Conservation (phyloP, 2,888 invertebrate genomes). For the Eilema caniola region DNA sequence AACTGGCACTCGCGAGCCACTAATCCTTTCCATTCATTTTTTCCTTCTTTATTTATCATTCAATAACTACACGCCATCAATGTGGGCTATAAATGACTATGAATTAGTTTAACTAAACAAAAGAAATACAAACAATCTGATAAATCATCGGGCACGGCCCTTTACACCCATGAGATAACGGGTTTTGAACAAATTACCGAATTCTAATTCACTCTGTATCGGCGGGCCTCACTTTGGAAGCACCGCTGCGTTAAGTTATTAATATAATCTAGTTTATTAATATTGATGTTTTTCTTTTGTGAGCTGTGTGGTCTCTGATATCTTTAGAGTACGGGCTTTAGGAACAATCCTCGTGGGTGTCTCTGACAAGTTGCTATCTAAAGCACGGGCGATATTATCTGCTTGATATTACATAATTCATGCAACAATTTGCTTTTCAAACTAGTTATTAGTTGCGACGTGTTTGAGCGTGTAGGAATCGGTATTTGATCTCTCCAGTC, state of each 20-base stretch:
- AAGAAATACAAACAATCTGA: conserved; percentile 4
- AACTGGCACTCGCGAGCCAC: too few relatives aligned
- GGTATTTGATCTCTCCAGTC: not conserved
- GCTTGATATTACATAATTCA: conserved; percentile 19
- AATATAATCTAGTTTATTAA: conserved; percentile 14
- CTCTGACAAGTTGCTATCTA: not conserved
- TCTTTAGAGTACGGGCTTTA: conserved; percentile 9
- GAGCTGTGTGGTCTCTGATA: conserved; percentile 24
- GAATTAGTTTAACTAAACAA: not conserved
- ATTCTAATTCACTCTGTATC: conserved; percentile 2
- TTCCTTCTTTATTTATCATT: not conserved
- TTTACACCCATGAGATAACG: not conserved
- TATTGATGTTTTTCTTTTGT: conserved; percentile 12
- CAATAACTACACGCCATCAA: not conserved
- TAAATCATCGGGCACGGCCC: not conserved
- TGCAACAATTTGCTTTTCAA: conserved; percentile 11
- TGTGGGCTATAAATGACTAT: not conserved
- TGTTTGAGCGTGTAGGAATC: conserved; percentile 24
- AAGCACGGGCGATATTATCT: conserved; percentile 7
- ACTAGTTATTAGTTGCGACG: conserved; percentile 2
- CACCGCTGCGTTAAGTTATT: conserved; percentile 9
- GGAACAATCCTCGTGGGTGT: conserved; percentile 16
- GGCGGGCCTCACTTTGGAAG: conserved; percentile 10
- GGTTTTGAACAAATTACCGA: conserved; percentile 4
- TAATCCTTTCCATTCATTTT: not conserved